Evolutionary conservation across 2,888 invertebrate genomes (phyloP), one percentile per base, ranked within the genome.

Genomic region (Patella caerulea): DNA sequence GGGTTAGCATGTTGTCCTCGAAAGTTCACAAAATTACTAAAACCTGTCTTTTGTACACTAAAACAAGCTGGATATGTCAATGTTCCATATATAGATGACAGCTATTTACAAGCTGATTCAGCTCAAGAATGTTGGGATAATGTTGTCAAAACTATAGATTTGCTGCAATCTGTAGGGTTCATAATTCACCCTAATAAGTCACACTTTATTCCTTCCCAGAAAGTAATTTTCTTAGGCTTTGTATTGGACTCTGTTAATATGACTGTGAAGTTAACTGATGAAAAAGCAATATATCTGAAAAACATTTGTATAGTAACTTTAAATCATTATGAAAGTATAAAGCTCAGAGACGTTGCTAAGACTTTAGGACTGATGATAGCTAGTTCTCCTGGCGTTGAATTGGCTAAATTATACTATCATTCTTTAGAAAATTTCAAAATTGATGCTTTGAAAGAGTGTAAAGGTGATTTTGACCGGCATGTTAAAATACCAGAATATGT

Each of bases 1-100:
- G 72, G 72, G 9, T n/a, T 72, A 17, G 34, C 72, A 17, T 72
- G 45, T 72, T 24, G 34, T 12, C 72, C 72, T 17, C 29, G 72
- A n/a, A 45, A 34, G 15, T 72, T 72, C 52, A 72, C 72, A 45
- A 72, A 72, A n/a, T 14, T 72, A 52, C 11, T 72, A 4, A 52
- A 72, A 52, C 72, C 72, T 12, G 52, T 72, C 14, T 72, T 24
- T 15, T 17, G 45, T 72, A 14, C n/a, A 15, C 56, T 56, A n/a
- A 56, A 56, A 56, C 34, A 45, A 45, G 34, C 34, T 45, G 34
- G 34, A 45, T 45, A 45, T 45, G 34, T 45, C 34, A 45, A 45
- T 45, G 34, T 45, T 45, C 34, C 34, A 45, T 45, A 45, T 45
- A 45, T 45, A 45, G 34, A 45, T 45, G 34, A 45, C 34, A 17